Evolutionary conservation across 2,888 invertebrate genomes (phyloP).

Genomic region (Diabrotica balteata): DNA sequence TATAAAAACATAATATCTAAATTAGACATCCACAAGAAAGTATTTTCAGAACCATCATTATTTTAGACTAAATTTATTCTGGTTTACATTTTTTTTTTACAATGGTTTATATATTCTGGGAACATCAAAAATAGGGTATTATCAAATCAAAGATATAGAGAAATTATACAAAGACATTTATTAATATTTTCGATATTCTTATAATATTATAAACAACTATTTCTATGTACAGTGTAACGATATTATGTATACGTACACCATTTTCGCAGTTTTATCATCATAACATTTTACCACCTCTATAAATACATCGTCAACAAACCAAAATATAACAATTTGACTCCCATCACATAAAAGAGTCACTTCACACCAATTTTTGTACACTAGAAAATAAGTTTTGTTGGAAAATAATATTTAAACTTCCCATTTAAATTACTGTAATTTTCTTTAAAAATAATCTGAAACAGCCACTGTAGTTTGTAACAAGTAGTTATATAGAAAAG

Average conservation of each 20-base stretch:
- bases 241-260: slow-evolving; percentile 58
- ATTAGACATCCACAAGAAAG: too few relatives aligned
- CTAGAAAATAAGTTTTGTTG: slow-evolving; percentile 22
- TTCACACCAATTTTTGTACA: slow-evolving; percentile 44
- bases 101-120: too few relatives aligned
- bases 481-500: too few relatives aligned
- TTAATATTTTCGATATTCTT: slow-evolving; percentile 60
- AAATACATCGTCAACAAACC: slow-evolving; percentile 50
- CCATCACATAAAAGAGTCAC: slow-evolving; percentile 51
- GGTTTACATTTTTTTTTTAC: too few relatives aligned
- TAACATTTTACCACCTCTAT: slow-evolving; percentile 47
- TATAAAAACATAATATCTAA: too few relatives aligned
- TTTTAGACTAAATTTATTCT: too few relatives aligned
- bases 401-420: slow-evolving; percentile 16
- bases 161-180: slow-evolving; percentile 61
- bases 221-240: slow-evolving; percentile 61
- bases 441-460: too few relatives aligned
- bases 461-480: too few relatives aligned
- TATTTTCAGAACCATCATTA: too few relatives aligned
- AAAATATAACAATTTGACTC: slow-evolving; percentile 52
- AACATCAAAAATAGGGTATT: too few relatives aligned
- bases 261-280: slow-evolving; percentile 50
- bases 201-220: slow-evolving; percentile 62
- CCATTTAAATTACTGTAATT: background rate
- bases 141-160: slow-evolving; percentile 5